Conservation (phyloP, 2,113 vertebrate species). For the Catagonus wagneri region DNA sequence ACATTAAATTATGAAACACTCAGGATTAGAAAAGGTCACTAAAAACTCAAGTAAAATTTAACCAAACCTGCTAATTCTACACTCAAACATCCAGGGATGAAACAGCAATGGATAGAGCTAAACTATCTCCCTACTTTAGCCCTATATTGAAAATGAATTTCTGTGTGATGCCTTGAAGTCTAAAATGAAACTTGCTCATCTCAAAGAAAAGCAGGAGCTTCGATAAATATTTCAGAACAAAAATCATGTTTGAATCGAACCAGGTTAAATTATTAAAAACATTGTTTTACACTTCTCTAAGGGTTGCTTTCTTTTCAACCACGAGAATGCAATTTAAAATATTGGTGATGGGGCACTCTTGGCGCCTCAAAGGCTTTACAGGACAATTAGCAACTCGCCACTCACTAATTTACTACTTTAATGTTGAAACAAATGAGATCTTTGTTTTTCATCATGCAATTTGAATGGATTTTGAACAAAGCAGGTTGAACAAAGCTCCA, state of each 20-base stretch:
- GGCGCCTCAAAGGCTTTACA: slow-evolving; percentile 81
- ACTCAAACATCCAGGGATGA: background rate
- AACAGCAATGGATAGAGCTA: background rate
- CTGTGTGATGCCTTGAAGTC: slow-evolving; percentile 24
- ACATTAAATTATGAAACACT: slow-evolving; percentile 88
- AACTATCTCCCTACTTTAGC: background rate
- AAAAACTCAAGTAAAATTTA: slow-evolving; percentile 80
- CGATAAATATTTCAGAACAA: slow-evolving; percentile 63
- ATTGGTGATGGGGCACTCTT: slow-evolving; percentile 75
- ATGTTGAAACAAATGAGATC: slow-evolving; percentile 87
- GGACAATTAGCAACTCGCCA: slow-evolving; percentile 85
- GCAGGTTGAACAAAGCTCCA: slow-evolving; percentile 84
- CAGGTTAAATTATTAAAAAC: slow-evolving; percentile 72
- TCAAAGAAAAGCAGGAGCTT: slow-evolving; percentile 64
- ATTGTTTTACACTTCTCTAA: slow-evolving; percentile 51
- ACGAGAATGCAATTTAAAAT: slow-evolving; percentile 83
- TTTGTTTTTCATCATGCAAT: slow-evolving; percentile 88
- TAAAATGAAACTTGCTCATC: slow-evolving; percentile 63
- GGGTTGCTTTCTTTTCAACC: slow-evolving; percentile 74
- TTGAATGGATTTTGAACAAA: slow-evolving; percentile 87
- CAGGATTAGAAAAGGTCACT: slow-evolving; percentile 89
- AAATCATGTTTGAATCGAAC: slow-evolving; percentile 61
- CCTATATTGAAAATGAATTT: background rate
- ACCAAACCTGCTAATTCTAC: slow-evolving; percentile 69
- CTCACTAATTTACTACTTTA: slow-evolving; percentile 88